Conservation (phyloP, 2,888 invertebrate species). For the Sinodicranocentrus sp. region DNA sequence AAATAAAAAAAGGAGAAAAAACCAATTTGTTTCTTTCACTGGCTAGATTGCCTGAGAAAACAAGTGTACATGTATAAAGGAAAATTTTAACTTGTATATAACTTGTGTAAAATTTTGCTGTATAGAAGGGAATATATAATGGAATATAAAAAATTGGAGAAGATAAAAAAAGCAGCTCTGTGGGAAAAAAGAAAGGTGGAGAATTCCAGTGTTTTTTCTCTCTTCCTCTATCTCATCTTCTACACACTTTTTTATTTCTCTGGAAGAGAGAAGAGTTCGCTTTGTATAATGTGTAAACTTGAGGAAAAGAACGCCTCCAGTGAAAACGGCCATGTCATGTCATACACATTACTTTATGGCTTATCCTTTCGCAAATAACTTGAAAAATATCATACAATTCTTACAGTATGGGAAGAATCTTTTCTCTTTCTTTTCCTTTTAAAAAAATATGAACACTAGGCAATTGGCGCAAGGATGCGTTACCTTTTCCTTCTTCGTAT, state of each 20-base stretch:
- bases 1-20: constrained; percentile 25
- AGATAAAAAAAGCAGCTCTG: neutral
- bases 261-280: neutral
- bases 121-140: too few species aligned
- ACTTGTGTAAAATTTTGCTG: too few species aligned
- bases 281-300: neutral
- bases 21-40: constrained; percentile 35
- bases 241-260: too few species aligned
- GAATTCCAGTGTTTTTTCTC: neutral
- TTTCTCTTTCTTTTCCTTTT: neutral
- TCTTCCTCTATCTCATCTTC: neutral
- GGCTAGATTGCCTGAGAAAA: constrained; percentile 10
- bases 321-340: constrained; percentile 60
- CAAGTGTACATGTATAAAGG: constrained; percentile 15
- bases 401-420: neutral
- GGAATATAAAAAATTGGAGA: neutral
- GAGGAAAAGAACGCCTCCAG: constrained; percentile 42
- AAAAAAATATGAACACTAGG: too few species aligned
- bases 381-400: neutral
- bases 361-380: constrained; percentile 25
- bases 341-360: constrained; percentile 58
- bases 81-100: constrained; percentile 7
- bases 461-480: too few species aligned
- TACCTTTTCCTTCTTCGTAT: too few species aligned
- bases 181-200: constrained; percentile 34